Evolutionary conservation across 2,797 vertebrate species (phyloP).

Genomic region (Schizopygopsis malacanthus): DNA sequence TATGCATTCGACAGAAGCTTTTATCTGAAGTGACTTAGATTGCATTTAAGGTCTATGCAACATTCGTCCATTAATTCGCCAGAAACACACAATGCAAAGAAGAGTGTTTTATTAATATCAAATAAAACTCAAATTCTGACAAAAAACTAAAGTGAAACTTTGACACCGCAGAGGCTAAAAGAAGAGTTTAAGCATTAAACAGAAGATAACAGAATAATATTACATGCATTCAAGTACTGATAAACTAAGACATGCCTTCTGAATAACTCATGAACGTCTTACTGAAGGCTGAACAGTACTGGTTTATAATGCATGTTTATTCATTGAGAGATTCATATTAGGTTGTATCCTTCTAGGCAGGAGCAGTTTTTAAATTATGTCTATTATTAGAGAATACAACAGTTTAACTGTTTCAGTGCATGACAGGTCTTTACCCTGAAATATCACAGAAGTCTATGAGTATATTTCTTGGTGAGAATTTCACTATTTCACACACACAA

Average conservation of each 20-base stretch:
- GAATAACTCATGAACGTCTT: background rate
- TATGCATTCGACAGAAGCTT: background rate
- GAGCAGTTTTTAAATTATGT: background rate
- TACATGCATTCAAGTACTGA: constrained; percentile 24
- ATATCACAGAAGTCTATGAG: background rate
- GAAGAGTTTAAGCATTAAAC: constrained; percentile 4
- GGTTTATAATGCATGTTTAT: background rate
- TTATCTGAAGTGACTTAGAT: background rate
- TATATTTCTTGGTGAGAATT: background rate
- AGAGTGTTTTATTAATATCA: constrained; percentile 27
- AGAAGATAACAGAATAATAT: constrained; percentile 8
- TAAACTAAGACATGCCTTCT: constrained; percentile 17
- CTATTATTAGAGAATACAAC: constrained; percentile 5
- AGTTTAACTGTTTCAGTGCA: background rate
- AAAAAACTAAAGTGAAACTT: background rate
- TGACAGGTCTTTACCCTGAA: constrained; percentile 13
- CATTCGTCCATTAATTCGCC: background rate
- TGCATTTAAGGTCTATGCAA: background rate
- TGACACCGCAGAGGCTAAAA: background rate
- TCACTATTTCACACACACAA: background rate
- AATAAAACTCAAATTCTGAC: constrained; percentile 15
- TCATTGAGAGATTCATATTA: background rate
- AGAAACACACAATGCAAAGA: constrained; percentile 19
- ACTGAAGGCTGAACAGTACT: constrained; percentile 8
- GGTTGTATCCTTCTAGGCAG: background rate